Evolutionary conservation across 1,140 invertebrate genomes (phyloP).

Genomic region (Leucophenga varia): DNA sequence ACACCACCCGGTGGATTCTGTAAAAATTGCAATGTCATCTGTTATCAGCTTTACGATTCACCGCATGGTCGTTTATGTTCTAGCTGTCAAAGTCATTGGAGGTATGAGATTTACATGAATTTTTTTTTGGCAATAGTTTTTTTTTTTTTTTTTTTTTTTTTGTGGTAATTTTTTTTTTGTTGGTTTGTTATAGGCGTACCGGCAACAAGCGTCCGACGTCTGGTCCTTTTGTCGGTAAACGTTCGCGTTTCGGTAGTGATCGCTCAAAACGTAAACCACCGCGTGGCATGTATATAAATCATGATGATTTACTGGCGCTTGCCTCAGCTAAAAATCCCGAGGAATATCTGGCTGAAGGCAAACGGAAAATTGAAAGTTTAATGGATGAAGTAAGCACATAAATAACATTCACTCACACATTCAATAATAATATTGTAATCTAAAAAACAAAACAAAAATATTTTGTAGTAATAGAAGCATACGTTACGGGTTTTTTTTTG

Average conservation of each 20-base stretch:
- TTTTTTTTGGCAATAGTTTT: too few species aligned
- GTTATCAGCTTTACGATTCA: constrained; percentile 46
- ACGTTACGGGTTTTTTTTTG: constrained; percentile 9
- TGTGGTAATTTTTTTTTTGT: neutral
- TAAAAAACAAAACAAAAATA: neutral
- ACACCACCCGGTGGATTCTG: constrained; percentile 38
- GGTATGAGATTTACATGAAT: constrained; percentile 35
- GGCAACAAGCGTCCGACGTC: constrained; percentile 73
- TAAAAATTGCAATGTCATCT: constrained; percentile 50
- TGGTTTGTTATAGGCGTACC: constrained; percentile 61
- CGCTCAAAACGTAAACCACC: constrained; percentile 90
- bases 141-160: constrained; percentile 4
- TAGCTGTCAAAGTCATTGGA: constrained; percentile 56
- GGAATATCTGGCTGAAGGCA: constrained; percentile 84
- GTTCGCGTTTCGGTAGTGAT: constrained; percentile 59
- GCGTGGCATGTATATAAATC: constrained; percentile 94
- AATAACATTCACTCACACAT: neutral
- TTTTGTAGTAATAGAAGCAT: too few species aligned
- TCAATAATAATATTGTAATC: neutral
- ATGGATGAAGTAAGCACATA: constrained; percentile 84
- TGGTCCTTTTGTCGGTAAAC: constrained; percentile 61
- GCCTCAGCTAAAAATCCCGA: constrained; percentile 62
- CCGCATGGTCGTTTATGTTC: constrained; percentile 50
- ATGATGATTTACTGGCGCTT: constrained; percentile 90
- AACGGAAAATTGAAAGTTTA: constrained; percentile 88